Evolutionary conservation across 2,888 invertebrate genomes (phyloP).

Genomic region (Clepsis dumicolana): DNA sequence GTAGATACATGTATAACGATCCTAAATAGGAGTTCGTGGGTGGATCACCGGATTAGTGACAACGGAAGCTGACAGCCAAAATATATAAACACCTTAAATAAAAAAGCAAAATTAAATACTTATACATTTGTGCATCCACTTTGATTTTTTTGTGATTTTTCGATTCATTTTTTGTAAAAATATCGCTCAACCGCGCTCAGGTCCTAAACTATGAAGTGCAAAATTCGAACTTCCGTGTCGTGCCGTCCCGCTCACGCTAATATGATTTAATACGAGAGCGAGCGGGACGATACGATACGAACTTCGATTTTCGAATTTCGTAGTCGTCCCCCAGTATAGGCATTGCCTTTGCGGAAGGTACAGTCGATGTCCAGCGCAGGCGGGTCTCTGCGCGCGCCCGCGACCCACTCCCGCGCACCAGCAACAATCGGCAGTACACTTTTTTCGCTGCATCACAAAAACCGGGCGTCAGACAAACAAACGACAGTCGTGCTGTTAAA

Average conservation of each 20-base stretch:
- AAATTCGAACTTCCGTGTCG: too few relatives aligned
- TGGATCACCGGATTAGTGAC: constrained; percentile 63
- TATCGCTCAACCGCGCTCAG: constrained; percentile 66
- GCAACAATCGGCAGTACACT: constrained; percentile 79
- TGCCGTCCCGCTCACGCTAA: too few relatives aligned
- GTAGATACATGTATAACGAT: constrained; percentile 54
- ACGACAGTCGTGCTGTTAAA: constrained; percentile 25
- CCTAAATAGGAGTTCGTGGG: constrained; percentile 57
- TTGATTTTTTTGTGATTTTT: constrained; percentile 75
- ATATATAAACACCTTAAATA: constrained; percentile 81
- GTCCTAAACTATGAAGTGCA: too few relatives aligned
- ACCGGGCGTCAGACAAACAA: constrained; percentile 53
- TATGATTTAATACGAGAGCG: too few relatives aligned
- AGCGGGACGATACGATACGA: too few relatives aligned
- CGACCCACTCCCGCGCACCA: constrained; percentile 81
- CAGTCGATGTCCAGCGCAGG: constrained; percentile 69
- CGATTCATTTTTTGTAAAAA: constrained; percentile 70
- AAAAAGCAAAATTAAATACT: constrained; percentile 74
- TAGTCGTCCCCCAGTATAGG: too few relatives aligned
- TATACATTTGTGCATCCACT: constrained; percentile 78
- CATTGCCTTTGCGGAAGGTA: constrained; percentile 70
- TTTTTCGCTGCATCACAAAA: constrained; percentile 79
- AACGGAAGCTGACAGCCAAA: constrained; percentile 71
- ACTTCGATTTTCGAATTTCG: too few relatives aligned
- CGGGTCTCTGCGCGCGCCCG: constrained; percentile 63